phyloP scores from a whole-genome alignment of 2,888 invertebrate species.

The Stratiomys singularior region DNA sequence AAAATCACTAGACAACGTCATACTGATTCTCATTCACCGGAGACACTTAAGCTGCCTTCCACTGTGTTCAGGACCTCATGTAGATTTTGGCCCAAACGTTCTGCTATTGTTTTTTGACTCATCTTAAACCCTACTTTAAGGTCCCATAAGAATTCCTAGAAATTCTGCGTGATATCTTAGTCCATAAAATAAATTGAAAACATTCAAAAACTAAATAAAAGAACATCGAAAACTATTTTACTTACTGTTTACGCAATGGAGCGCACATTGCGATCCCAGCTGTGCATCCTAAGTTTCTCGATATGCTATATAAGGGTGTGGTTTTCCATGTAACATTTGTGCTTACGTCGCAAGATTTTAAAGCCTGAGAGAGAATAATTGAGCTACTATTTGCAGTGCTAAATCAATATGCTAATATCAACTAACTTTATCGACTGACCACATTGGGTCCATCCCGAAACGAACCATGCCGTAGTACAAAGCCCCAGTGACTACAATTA shows the following conservation, averaged over 20 bases:
- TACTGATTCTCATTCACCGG: too few species aligned
- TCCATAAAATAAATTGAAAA: too few species aligned
- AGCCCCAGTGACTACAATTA: conserved; percentile 58
- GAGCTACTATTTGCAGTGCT: conserved; percentile 30
- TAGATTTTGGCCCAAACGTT: too few species aligned
- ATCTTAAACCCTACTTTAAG: too few species aligned
- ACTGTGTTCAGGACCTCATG: too few species aligned
- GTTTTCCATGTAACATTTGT: conserved; percentile 73
- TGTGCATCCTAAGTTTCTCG: conserved; percentile 65
- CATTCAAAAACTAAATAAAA: too few species aligned
- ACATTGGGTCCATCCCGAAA: conserved; percentile 71
- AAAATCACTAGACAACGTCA: too few species aligned
- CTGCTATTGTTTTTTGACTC: too few species aligned
- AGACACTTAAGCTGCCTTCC: too few species aligned
- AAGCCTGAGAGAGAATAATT: conserved; percentile 67
- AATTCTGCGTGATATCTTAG: too few species aligned
- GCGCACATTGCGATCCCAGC: conserved; percentile 65
- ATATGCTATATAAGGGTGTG: conserved; percentile 72
- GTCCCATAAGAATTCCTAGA: too few species aligned
- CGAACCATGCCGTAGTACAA: conserved; percentile 61
- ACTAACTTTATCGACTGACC: conserved; percentile 71
- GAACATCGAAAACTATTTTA: too few species aligned
- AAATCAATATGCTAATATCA: conserved; percentile 11
- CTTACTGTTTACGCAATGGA: conserved; percentile 61
- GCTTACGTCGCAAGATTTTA: conserved; percentile 75